phyloP scores from a whole-genome alignment of 2,888 invertebrate species.

The Calliphora vomitoria region DNA sequence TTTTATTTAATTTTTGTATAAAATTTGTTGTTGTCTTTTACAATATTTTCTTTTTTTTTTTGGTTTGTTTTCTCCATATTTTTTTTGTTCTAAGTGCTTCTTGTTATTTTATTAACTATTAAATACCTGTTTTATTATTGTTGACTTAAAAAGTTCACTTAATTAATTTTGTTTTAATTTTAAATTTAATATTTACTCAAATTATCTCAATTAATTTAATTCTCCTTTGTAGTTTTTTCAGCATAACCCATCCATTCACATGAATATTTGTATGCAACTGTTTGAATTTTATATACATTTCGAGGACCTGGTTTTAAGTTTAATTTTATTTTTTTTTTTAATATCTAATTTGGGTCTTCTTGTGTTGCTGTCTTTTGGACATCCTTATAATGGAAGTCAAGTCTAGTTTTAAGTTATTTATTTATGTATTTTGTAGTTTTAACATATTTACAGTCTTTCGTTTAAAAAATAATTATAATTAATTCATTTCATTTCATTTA shows the following conservation, averaged over 20 bases:
- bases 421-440: slow-evolving; percentile 33
- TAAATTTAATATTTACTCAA: slow-evolving; percentile 9
- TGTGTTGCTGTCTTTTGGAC: slow-evolving; percentile 39
- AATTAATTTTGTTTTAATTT: slow-evolving; percentile 38
- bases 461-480: slow-evolving; percentile 53
- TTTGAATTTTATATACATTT: slow-evolving; percentile 32
- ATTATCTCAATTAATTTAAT: slow-evolving; percentile 15
- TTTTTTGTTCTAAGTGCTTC: slow-evolving; percentile 66
- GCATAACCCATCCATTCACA: neutral
- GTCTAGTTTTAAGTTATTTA: slow-evolving; percentile 31
- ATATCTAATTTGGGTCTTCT: slow-evolving; percentile 2
- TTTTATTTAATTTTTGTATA: slow-evolving; percentile 65
- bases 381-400: slow-evolving; percentile 67
- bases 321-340: slow-evolving; percentile 3
- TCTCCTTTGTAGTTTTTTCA: slow-evolving; percentile 35
- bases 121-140: slow-evolving; percentile 73
- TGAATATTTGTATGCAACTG: neutral
- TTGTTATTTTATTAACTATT: slow-evolving; percentile 61
- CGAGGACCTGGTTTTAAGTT: slow-evolving; percentile 35
- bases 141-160: slow-evolving; percentile 72
- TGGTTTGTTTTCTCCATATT: neutral
- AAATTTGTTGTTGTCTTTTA: slow-evolving; percentile 49
- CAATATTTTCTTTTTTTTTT: slow-evolving; percentile 29
- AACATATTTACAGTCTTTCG: slow-evolving; percentile 72
- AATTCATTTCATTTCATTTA: slow-evolving; percentile 37